Evolutionary conservation across 2,113 vertebrate species (phyloP), one percentile per base, ranked within the genome.

Genomic region (Labeo catla): DNA sequence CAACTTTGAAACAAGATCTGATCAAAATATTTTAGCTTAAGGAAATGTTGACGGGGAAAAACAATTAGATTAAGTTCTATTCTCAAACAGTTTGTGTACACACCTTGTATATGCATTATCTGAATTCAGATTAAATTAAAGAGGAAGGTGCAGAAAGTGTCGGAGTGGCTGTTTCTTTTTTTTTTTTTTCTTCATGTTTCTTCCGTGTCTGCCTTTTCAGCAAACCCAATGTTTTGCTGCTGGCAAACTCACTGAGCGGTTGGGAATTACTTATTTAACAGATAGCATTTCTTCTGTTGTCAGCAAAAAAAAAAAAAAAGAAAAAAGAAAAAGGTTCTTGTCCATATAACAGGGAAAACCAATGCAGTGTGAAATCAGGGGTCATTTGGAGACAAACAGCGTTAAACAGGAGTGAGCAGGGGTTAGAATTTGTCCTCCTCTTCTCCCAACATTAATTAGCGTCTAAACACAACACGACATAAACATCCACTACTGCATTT

Each of bases 211-310:
- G 92, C 93, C 91, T 93, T 93, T 95, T 95, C 93, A 90, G 93
- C 94, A 94, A 93, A 93, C 91, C 93, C 93, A 93, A 93, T 94
- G 93, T 95, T 93, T 94, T 91, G 92, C 92, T 94, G 91, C 93
- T 91, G 93, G 93, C 91, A 91, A 93, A 94, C 93, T 92, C 93
- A 91, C 93, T 86, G 91, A 94, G 93, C 93, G 93, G 91, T 94
- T 93, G 93, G 93, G 93, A 95, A 95, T 96, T 94, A 95, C 94
- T 96, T 94, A 96, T 96, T 95, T 95, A 95, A 94, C 94, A 95
- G 95, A 95, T 96, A 95, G 94, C 91, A 89, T 93, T 95, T 95
- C 90, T 92, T 95, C 93, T 94, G 92, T 93, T 94, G 95, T 96
- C 95, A 95, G 95, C 94, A 94, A 92, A 95, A 94, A 89, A 93